Conservation (phyloP, 2,113 vertebrate species). For the Apeltes quadracus region DNA sequence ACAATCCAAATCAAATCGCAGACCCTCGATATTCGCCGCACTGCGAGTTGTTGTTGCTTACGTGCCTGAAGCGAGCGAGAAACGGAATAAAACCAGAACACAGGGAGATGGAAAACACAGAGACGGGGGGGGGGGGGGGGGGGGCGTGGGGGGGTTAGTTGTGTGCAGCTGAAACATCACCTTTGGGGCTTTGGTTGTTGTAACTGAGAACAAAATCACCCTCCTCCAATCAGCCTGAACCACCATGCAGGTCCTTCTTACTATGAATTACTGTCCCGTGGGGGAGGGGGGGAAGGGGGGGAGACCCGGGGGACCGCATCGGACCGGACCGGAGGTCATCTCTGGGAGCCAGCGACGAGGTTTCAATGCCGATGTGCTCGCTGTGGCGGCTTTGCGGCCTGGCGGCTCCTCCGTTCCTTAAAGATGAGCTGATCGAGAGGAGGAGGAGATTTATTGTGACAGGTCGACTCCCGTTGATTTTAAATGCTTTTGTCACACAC, state of each 20-base stretch:
- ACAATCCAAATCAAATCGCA: constrained; percentile 49
- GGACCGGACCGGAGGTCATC: too few species aligned
- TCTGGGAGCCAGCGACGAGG: too few species aligned
- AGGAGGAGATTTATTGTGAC: background rate
- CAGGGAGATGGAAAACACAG: background rate
- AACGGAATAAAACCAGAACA: constrained; percentile 1
- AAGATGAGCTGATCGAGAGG: background rate
- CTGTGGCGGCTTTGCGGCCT: too few species aligned
- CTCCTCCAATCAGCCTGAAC: constrained; percentile 14
- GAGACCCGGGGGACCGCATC: too few species aligned
- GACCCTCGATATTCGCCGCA: constrained; percentile 24
- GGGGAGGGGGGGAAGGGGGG: background rate
- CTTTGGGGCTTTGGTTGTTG: constrained; percentile 16
- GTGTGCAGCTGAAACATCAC: constrained; percentile 15
- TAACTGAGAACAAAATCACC: constrained; percentile 11
- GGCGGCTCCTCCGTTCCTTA: constrained; percentile 18
- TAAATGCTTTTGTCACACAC: background rate
- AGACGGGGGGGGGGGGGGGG: background rate
- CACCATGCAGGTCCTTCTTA: constrained; percentile 21
- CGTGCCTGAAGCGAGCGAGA: constrained; percentile 18
- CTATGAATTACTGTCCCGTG: constrained; percentile 31
- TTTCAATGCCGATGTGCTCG: too few species aligned
- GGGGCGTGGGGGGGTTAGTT: background rate
- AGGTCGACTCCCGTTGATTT: background rate
- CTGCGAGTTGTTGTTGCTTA: constrained; percentile 5